Conservation (phyloP, 1,140 invertebrate genomes). For the Steinernema khuongi region DNA sequence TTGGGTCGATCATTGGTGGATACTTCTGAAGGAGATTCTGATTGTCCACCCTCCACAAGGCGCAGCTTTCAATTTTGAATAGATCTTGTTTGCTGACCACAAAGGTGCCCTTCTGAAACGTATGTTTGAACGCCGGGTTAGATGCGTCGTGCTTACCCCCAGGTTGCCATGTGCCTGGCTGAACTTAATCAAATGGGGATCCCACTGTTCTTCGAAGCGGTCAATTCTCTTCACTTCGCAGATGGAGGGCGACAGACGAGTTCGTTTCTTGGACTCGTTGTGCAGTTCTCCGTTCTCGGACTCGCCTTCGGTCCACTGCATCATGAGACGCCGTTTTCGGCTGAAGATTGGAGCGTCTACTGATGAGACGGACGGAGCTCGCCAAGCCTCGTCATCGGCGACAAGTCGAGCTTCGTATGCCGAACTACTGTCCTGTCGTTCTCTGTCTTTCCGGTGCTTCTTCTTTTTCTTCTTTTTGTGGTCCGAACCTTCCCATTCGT, state of each 20-base stretch:
- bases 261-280: background rate
- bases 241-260: background rate
- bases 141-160: conserved; percentile 16
- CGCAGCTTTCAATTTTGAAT: conserved; percentile 34
- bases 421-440: background rate
- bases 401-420: background rate
- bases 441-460: conserved; percentile 18
- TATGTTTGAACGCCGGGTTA: background rate
- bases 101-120: conserved; percentile 43
- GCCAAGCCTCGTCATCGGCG: background rate
- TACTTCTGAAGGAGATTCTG: conserved; percentile 45
- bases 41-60: conserved; percentile 44
- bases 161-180: conserved; percentile 31
- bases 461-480: conserved; percentile 15
- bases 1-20: conserved; percentile 17
- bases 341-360: background rate
- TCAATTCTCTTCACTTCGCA: conserved; percentile 7
- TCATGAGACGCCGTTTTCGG: conserved; percentile 25
- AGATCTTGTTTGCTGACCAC: conserved; percentile 39
- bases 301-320: conserved; percentile 28
- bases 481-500: conserved; percentile 25
- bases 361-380: background rate
- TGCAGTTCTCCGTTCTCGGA: conserved; percentile 11
- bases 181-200: conserved; percentile 23
- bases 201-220: background rate